phyloP scores from a whole-genome alignment of 1,140 invertebrate genomes.

The Linepithema humile region DNA sequence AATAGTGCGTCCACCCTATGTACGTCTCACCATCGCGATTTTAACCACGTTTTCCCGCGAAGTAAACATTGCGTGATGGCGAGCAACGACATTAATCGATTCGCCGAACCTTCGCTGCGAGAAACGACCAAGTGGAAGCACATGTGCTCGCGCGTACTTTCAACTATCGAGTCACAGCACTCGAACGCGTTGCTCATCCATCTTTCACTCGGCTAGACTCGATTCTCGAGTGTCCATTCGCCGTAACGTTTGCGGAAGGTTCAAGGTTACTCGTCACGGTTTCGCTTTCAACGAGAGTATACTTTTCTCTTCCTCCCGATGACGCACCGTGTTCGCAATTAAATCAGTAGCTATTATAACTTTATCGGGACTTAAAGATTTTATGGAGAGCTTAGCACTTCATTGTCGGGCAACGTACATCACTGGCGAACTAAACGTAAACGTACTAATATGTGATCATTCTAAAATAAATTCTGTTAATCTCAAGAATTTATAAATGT shows the following conservation, averaged over 20 bases:
- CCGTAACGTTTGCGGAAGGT: constrained; percentile 32
- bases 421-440: too few species aligned
- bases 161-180: constrained; percentile 46
- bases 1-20: not conserved
- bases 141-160: constrained; percentile 51
- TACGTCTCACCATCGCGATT: not conserved
- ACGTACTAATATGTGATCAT: too few species aligned
- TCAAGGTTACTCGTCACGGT: constrained; percentile 55
- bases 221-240: constrained; percentile 56
- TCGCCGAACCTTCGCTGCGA: constrained; percentile 18
- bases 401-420: too few species aligned
- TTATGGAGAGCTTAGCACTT: not conserved
- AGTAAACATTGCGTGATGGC: constrained; percentile 22
- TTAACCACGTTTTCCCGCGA: not conserved
- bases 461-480: too few species aligned
- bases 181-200: constrained; percentile 63
- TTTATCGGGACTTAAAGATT: not conserved
- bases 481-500: too few species aligned
- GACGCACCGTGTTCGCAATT: constrained; percentile 1
- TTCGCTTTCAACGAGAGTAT: constrained; percentile 12
- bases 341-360: not conserved
- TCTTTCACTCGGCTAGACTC: constrained; percentile 61
- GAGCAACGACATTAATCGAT: constrained; percentile 43
- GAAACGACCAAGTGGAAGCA: constrained; percentile 48
- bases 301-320: not conserved